Evolutionary conservation across 30 jellyfish, hydroid and myxozoan genomes (phyloP), one percentile per base, ranked within the genome.

Genomic region (Calvadosia cruxmelitensis): DNA sequence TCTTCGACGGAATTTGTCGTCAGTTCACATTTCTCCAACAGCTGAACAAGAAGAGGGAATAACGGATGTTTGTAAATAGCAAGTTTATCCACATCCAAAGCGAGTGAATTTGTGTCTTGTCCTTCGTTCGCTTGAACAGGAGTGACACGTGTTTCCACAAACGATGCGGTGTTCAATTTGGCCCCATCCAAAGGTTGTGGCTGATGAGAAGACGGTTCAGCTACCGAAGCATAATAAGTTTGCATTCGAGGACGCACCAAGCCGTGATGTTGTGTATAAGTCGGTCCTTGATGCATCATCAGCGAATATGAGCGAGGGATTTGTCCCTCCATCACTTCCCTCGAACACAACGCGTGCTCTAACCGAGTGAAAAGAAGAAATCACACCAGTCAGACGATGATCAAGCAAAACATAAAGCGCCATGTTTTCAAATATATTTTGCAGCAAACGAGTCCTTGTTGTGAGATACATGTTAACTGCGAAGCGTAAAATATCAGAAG

Each of bases 51-150:
- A 80, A 88, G 67, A 20, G 92, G 93, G 67, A 81, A 88, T 29
- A 80, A 83, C 48, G 97, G 97, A 67, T 88, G 97, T 16, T 84
- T 78, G 75, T 88, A 88, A 34, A 88, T 84, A 64, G 95, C 77
- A 15, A 88, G 20, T 70, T 88, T 88, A 66, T 88, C 95, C 29
- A 50, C 72, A 27, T 70, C 94, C 48, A 74, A 23, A 30, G 63
- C 74, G 35, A 83, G 92, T 23, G 52, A 27, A 31, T 29, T 68
- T 1, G 67, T 42, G 61, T 81, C 84, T 28, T 81, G 93, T 36
- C 50, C 79, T 31, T 81, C 93, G 1, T 77, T 50, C 5, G 83
- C 75, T 53, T 81, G 93, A 0, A 81, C 74, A 15, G 80, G 73
- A 32, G 68, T 62, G 66, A 73, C 62, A 30, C 67, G 86, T 2